Percentiles rank a stretch among this genome's conserved stretches.
These are phyloP conservation scores for Calyptomena viridis DNA, from an alignment of 2,113 vertebrate genomes.

Conservation along the genomic window DNA sequence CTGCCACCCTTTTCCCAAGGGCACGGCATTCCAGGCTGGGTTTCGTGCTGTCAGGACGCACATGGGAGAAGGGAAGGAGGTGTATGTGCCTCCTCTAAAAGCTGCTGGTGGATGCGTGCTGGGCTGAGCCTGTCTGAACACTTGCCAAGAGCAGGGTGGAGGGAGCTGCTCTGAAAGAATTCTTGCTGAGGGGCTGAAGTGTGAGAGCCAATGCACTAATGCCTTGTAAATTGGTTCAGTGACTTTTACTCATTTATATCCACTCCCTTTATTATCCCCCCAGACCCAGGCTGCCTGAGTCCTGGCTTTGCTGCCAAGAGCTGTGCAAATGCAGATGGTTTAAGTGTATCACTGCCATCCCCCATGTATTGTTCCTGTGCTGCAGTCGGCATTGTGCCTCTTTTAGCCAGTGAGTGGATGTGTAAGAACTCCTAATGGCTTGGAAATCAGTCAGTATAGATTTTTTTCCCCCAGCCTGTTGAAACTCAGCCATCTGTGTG, in stretches of 20 bases:
- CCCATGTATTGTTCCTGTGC: background rate
- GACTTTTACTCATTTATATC: slow-evolving; percentile 54
- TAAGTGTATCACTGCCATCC: background rate
- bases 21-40: background rate
- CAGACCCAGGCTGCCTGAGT: background rate
- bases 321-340: slow-evolving; percentile 47
- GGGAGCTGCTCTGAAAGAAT: slow-evolving; percentile 8
- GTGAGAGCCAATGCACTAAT: slow-evolving; percentile 37
- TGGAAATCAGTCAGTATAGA: slow-evolving; percentile 40
- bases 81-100: background rate
- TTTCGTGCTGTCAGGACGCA: background rate
- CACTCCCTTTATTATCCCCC: background rate
- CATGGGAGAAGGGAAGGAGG: background rate
- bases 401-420: background rate
- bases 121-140: background rate
- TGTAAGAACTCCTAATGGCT: slow-evolving; percentile 30
- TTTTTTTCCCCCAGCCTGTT: background rate
- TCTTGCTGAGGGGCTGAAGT: slow-evolving; percentile 9
- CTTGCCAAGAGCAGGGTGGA: slow-evolving; percentile 24
- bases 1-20: background rate
- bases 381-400: slow-evolving; percentile 18
- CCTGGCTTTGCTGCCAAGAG: slow-evolving; percentile 8
- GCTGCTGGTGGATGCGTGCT: background rate
- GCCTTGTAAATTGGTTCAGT: slow-evolving; percentile 58
- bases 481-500: slow-evolving; percentile 2